Percentiles rank a stretch among this genome's conserved stretches.
Conservation (phyloP, 1,140 invertebrate species). For the Lepidurus apus region DNA sequence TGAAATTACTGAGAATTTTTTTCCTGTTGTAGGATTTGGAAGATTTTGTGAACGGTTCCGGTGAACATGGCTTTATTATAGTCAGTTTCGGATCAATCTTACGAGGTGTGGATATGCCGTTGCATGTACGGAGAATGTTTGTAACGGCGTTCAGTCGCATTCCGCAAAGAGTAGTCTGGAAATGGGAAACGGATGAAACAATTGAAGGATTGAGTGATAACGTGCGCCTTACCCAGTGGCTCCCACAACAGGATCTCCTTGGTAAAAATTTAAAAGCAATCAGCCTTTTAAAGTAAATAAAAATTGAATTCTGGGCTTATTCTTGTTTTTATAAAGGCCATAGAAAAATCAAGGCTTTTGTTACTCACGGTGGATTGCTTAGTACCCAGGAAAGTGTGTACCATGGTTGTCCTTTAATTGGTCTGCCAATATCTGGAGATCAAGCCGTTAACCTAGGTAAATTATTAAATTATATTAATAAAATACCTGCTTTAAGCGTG, state of each 20-base stretch:
- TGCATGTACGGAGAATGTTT: slow-evolving; percentile 55
- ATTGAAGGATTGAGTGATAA: slow-evolving; percentile 38
- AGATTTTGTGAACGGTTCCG: slow-evolving; percentile 58
- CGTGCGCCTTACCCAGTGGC: slow-evolving; percentile 39
- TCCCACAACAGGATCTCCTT: slow-evolving; percentile 44
- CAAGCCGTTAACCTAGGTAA: neutral
- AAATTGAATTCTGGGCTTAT: too few species aligned
- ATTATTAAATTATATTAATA: slow-evolving; percentile 36
- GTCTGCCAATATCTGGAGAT: slow-evolving; percentile 74
- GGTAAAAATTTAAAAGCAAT: slow-evolving; percentile 31
- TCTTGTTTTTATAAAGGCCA: slow-evolving; percentile 54
- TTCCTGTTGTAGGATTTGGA: slow-evolving; percentile 54
- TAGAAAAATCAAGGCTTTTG: slow-evolving; percentile 64
- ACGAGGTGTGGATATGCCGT: slow-evolving; percentile 65
- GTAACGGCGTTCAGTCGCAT: slow-evolving; percentile 47
- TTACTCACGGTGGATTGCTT: slow-evolving; percentile 73
- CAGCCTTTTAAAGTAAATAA: neutral
- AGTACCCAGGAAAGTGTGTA: slow-evolving; percentile 75
- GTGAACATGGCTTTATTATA: slow-evolving; percentile 65
- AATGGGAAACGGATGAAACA: slow-evolving; percentile 43
- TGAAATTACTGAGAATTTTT: neutral
- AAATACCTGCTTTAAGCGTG: too few species aligned
- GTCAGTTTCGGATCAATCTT: slow-evolving; percentile 76
- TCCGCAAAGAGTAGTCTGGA: slow-evolving; percentile 51
- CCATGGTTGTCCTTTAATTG: slow-evolving; percentile 68